Conservation (phyloP, 1,140 invertebrate genomes). For the Leptopilina boulardi region DNA sequence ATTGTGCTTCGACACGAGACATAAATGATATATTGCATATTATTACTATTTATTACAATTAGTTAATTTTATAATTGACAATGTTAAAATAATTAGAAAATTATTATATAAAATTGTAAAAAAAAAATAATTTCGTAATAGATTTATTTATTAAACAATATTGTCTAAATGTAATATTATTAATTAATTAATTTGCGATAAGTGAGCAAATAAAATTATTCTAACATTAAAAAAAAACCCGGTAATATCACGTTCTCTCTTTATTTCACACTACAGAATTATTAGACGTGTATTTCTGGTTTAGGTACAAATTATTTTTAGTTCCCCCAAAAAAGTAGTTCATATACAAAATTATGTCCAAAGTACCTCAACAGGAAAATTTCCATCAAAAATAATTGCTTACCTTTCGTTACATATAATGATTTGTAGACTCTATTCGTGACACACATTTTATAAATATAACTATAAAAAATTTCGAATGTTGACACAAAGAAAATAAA, state of each 20-base stretch:
- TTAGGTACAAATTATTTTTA: background rate
- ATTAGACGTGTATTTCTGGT: background rate
- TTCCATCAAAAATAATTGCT: background rate
- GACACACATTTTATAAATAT: background rate
- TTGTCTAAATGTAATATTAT: too few species aligned
- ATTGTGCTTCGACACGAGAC: background rate
- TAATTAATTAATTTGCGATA: too few species aligned
- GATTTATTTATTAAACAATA: too few species aligned
- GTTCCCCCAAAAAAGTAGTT: background rate
- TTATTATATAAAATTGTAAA: too few species aligned
- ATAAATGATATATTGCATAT: background rate
- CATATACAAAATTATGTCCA: background rate
- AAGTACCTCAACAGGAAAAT: background rate
- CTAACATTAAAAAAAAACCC: too few species aligned
- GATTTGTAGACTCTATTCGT: too few species aligned
- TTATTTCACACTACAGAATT: background rate
- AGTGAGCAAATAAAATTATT: too few species aligned
- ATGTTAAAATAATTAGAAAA: too few species aligned
- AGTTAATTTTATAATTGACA: too few species aligned
- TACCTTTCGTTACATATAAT: background rate
- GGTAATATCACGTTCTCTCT: background rate
- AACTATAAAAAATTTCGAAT: background rate
- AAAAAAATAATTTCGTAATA: too few species aligned
- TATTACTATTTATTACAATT: too few species aligned
- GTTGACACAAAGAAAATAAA: too few species aligned